phyloP scores from a whole-genome alignment of 2,888 invertebrate genomes.

The Caenorhabditis afra region DNA sequence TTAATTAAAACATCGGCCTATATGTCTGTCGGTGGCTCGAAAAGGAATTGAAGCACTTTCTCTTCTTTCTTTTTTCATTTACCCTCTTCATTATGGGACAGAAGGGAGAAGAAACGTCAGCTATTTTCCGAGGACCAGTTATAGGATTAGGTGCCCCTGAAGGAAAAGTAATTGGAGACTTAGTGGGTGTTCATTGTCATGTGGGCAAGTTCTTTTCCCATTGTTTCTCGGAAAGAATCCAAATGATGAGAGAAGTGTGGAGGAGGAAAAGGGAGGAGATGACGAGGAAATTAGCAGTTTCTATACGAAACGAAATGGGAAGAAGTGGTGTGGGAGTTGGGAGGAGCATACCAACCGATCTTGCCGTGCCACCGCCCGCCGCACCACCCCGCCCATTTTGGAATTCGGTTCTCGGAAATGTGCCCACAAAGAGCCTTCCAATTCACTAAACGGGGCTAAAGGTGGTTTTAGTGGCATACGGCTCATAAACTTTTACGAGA shows the following conservation, averaged over 20 bases:
- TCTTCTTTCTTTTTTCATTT: constrained; percentile 26
- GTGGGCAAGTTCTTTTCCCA: constrained; percentile 7
- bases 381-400: constrained; percentile 32
- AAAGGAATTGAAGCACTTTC: constrained; percentile 10
- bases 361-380: constrained; percentile 5
- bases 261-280: constrained; percentile 6
- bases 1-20: constrained; percentile 49
- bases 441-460: constrained; percentile 13
- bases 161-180: constrained; percentile 14
- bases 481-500: constrained; percentile 31
- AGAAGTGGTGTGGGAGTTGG: constrained; percentile 16
- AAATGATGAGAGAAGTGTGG: constrained; percentile 12
- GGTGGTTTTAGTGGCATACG: constrained; percentile 25
- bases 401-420: constrained; percentile 40
- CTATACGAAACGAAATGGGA: constrained; percentile 49
- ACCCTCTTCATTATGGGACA: constrained; percentile 12
- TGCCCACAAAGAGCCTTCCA: constrained; percentile 1
- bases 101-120: constrained; percentile 3
- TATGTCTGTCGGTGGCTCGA: constrained; percentile 19
- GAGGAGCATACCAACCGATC: constrained; percentile 57
- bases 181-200: constrained; percentile 24
- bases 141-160: not conserved
- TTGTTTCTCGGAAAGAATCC: constrained; percentile 40
- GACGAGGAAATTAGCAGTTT: constrained; percentile 56
- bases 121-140: not conserved